Evolutionary conservation across 2,113 vertebrate species (phyloP).

Genomic region (Thomomys bottae): DNA sequence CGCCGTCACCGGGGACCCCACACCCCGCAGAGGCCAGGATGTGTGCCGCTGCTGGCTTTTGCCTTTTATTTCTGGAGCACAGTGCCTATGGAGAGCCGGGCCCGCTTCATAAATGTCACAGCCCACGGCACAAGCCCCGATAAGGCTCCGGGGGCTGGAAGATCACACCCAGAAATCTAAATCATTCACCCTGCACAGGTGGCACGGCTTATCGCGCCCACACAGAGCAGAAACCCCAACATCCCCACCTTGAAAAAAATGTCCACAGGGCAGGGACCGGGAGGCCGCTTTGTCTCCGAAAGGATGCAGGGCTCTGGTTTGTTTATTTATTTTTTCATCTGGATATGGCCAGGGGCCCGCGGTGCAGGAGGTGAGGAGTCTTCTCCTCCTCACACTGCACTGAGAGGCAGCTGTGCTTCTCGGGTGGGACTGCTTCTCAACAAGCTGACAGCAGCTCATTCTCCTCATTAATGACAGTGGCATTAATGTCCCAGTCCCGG

Average conservation of each 20-base stretch:
- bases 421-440: no score
- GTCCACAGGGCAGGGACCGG: rapidly evolving
- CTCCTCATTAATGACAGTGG: no score
- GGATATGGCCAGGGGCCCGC: no score
- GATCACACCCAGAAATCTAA: conserved; percentile 51
- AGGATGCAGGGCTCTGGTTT: neutral
- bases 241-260: neutral
- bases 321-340: no score
- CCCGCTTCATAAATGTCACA: conserved; percentile 26
- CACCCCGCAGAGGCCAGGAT: no score
- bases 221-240: neutral
- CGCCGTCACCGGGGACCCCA: no score
- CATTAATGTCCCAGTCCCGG: no score
- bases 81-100: no score
- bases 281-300: neutral
- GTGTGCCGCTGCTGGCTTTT: no score
- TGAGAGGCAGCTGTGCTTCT: no score
- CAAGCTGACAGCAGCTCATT: no score
- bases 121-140: neutral
- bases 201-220: neutral
- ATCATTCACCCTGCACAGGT: neutral
- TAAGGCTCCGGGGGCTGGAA: neutral
- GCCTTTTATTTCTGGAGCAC: no score
- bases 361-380: neutral
- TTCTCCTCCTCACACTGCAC: neutral